phyloP scores from a whole-genome alignment of 2,888 invertebrate genomes.

The Aromia moschata region DNA sequence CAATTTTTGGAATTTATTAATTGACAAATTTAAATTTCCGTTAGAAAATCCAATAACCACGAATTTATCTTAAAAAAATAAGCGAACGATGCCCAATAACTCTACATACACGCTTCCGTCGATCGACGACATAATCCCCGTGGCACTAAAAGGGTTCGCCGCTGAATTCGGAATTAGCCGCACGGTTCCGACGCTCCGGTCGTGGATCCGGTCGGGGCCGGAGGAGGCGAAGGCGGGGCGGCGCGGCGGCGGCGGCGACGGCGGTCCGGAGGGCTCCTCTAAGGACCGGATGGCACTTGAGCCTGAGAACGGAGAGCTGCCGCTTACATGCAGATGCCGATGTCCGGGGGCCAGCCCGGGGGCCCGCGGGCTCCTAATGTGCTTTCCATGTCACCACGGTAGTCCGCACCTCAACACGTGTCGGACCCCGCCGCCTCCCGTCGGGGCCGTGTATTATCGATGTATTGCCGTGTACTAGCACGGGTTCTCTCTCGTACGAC shows the following conservation, averaged over 20 bases:
- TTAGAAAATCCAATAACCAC: too few relatives aligned
- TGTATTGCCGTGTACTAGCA: slow-evolving; percentile 61
- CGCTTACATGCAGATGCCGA: slow-evolving; percentile 57
- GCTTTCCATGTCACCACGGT: slow-evolving; percentile 63
- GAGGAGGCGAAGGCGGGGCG: too few relatives aligned
- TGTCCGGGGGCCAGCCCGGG: slow-evolving; percentile 54
- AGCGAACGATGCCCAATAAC: too few relatives aligned
- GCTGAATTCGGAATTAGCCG: slow-evolving; percentile 39
- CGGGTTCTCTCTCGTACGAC: slow-evolving; percentile 53
- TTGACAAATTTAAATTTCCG: too few relatives aligned
- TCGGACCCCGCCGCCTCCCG: slow-evolving; percentile 55
- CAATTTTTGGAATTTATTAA: too few relatives aligned
- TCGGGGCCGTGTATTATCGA: slow-evolving; percentile 59
- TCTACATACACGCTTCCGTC: slow-evolving; percentile 2
- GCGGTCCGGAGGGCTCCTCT: slow-evolving; percentile 27
- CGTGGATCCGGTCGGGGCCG: slow-evolving; percentile 35
- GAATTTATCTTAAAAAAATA: too few relatives aligned
- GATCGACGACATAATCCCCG: slow-evolving; percentile 13
- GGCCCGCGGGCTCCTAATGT: slow-evolving; percentile 60
- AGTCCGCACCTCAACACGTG: slow-evolving; percentile 64
- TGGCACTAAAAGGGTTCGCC: slow-evolving; percentile 39
- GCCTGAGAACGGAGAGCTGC: slow-evolving; percentile 54
- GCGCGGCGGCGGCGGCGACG: too few relatives aligned
- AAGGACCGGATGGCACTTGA: slow-evolving; percentile 45
- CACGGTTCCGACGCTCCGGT: slow-evolving; percentile 37